Evolutionary conservation across 2,113 vertebrate species (phyloP), one percentile per base, ranked within the genome.

Genomic region (Megalops atlanticus): DNA sequence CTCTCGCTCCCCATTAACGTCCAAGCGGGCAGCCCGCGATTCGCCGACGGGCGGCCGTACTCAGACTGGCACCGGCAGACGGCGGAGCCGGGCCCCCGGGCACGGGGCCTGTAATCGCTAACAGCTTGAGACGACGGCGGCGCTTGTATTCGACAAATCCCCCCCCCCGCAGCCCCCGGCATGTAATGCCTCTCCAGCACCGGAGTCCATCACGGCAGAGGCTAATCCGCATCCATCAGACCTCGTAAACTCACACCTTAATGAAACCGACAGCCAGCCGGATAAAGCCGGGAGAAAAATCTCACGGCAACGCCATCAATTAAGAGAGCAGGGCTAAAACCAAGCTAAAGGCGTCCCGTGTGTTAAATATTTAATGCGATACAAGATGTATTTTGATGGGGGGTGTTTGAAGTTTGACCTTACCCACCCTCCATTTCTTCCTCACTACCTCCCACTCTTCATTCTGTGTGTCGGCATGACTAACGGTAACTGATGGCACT

Each of bases 141-240:
- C 79, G 80, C 90, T 88, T 84, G 86, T 81, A 77, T 86, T 82
- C 85, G 85, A 27, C 21, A 33, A 85, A 88, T 76, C 64, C 82
- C 7, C 3, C 68, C 74, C 74, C 80, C 79, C 80, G 74, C n/a
- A n/a, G n/a, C n/a, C 64, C 81, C 82, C 81, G 84, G 82, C 41
- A 0, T 86, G 85, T 82, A 88, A 88, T 85, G 85, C 83, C n/a
- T n/a, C n/a, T n/a, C n/a, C 77, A 86, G 81, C 83, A 49, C 83
- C 24, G 74, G 68, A 38, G 11, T 5, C 36, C n/a, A 2, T 14
- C 18, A 35, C 12, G 58, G 83, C 74, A 70, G 84, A 87, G 70
- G 45, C 85, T 87, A 88, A 90, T 91, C 88, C 88, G 83, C 64
- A 86, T 85, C 84, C 74, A 80, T 86, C 78, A 35, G 52, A 31